Percentiles rank a stretch among this genome's conserved stretches.
Conservation (phyloP, 2,888 invertebrate species). For the Poecilus cupreus region DNA sequence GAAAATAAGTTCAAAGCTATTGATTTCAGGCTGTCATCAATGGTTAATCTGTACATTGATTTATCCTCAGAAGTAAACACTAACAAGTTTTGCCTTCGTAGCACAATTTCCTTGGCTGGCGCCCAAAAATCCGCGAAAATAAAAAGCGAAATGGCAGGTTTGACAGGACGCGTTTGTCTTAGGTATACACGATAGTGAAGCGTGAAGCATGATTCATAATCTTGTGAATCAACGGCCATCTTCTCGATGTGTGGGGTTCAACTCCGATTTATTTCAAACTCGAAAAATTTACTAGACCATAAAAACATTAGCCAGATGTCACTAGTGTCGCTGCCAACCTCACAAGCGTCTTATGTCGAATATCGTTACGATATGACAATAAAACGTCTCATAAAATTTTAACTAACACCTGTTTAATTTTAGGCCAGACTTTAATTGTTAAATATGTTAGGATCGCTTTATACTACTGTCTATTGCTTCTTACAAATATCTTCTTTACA, state of each 20-base stretch:
- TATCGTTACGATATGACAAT: conserved; percentile 10
- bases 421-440: not conserved
- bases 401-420: not conserved
- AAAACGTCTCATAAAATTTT: conserved; percentile 37
- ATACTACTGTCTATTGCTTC: too few species aligned
- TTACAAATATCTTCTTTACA: too few species aligned
- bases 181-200: not conserved
- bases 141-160: conserved; percentile 20
- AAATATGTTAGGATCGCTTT: not conserved
- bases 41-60: conserved; percentile 1
- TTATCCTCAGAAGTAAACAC: conserved; percentile 12
- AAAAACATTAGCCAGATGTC: conserved; percentile 42
- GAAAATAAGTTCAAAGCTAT: conserved; percentile 8
- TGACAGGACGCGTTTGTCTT: conserved; percentile 43
- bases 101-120: not conserved
- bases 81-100: not conserved
- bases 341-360: not conserved
- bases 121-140: not conserved
- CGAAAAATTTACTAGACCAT: conserved; percentile 33
- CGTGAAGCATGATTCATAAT: conserved; percentile 37
- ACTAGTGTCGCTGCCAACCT: not conserved
- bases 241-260: conserved; percentile 24
- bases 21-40: conserved; percentile 14
- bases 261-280: conserved; percentile 23
- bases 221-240: conserved; percentile 5